These are phyloP conservation scores for Eidolon helvum DNA, from an alignment of 2,113 vertebrate species.

Conservation along the genomic window DNA sequence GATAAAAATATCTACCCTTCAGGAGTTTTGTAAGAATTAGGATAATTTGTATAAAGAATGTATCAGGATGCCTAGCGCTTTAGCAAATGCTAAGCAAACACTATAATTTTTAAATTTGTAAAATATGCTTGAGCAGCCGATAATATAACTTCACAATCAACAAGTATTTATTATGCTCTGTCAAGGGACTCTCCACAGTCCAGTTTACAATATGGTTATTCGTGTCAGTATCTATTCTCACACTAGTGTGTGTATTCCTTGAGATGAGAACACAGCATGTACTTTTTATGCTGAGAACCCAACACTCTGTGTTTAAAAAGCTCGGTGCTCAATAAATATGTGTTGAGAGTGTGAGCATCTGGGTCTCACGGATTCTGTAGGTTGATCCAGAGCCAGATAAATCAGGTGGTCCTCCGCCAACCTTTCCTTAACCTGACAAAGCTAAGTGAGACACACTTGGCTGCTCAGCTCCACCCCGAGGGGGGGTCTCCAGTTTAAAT, in stretches of 20 bases:
- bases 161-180: too few species aligned
- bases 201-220: background rate
- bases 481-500: background rate
- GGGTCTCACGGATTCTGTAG: background rate
- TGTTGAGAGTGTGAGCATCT: background rate
- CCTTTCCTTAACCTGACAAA: background rate
- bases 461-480: background rate
- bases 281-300: background rate
- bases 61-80: background rate
- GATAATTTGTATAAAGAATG: background rate
- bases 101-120: background rate
- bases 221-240: background rate
- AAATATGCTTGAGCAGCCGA: background rate
- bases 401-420: background rate
- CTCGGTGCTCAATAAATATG: background rate
- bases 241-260: background rate
- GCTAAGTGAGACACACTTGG: too few species aligned
- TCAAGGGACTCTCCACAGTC: background rate
- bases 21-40: background rate
- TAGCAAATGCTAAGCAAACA: background rate
- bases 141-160: background rate
- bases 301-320: background rate
- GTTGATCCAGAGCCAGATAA: background rate
- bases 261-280: background rate
- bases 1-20: background rate